Evolutionary conservation across 2,797 vertebrate species (phyloP), one percentile per base, ranked within the genome.

Genomic region (Tolypeutes matacus): DNA sequence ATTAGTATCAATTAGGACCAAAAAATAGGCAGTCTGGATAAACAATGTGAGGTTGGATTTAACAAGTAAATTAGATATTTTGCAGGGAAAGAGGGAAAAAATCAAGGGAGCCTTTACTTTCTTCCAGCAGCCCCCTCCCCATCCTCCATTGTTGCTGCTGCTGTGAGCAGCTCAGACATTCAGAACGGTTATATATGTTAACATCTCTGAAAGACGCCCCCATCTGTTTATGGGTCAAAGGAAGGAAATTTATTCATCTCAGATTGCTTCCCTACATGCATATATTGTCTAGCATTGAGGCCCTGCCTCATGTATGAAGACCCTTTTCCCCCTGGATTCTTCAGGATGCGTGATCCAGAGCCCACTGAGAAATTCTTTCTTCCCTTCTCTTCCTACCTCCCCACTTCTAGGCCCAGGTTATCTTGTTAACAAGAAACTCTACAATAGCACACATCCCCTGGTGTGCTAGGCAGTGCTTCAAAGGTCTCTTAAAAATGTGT

Each of bases 31-130:
- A 96, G 84, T 75, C 85, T 96, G 86, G 85, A 96, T 96, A 97
- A 97, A 97, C 92, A 97, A 96, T 94, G 87, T 96, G 93, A 94
- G 84, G 86, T 92, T 96, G 95, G 85, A 75, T 97, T 96, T 97
- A 97, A 96, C 93, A 86, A 97, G 96, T 94, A 97, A 97, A 97
- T 97, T 97, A 96, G 96, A 96, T 95, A 96, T 89, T 96, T 96
- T 96, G 92, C 75, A 94, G 78, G 53, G 81, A 87, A 49, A 60
- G 34, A 21, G 56, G 84, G 60, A 3, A 14, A 31, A 51, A 82
- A 65, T 86, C 77, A 93, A 92, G 56, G 81, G 76, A 91, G 62
- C 67, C 39, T 89, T 86, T 70, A 49, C 72, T 72, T 83, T 65
- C 49, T 90, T 90, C 72, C 72, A 93, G 29, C n/a, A 29, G 12